Evolutionary conservation across 2,888 invertebrate species (phyloP), one percentile per base, ranked within the genome.

Genomic region (Andrena haemorrhoa): DNA sequence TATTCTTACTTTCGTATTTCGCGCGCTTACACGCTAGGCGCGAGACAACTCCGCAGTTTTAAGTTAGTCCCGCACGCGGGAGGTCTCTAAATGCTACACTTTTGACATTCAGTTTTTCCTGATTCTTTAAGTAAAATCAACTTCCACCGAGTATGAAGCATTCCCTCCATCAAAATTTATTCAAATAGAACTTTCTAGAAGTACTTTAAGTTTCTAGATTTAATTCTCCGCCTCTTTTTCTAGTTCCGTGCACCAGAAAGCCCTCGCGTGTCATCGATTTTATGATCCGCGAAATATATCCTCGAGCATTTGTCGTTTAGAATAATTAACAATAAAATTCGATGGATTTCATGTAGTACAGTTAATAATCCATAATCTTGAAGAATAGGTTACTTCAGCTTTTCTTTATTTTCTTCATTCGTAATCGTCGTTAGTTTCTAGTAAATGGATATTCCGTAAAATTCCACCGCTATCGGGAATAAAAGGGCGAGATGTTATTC

Each of bases 281-380:
- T 65, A 60, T 51, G 51, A 71, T 33, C 33, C 65, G 41, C 26
- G 20, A 71, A 79, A 79, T 72, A 66, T 71, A 60, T 66, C n/a
- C 20, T 20, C 7, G 51, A n/a, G 26, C 31, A 71, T 71, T 65
- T 12, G 8, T 66, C 47, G 33, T 53, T 65, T 61, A 79, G 71
- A 23, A 49, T 47, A 53, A 79, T 60, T 31, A 53, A 20, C 8
- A 33, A 35, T 23, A 53, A 60, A 78, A 20, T 7, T 8, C 20
- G 20, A 51, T 2, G 20, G 8, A 3, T 51, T 51, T 20, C 20
- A 3, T 51, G 6, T 20, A 8, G 8, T 20, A 51, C n/a, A 2
- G 23, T 2, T 8, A 6, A 8, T n/a, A 51, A 7, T 2, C 41
- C 12, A 4, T 4, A 1, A 41, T 41, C 41, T 41, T 5, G 41